Percentiles rank a stretch among this genome's conserved stretches.
Evolutionary conservation across 2,797 vertebrate genomes (phyloP).

Genomic region (Distichodus sexfasciatus): DNA sequence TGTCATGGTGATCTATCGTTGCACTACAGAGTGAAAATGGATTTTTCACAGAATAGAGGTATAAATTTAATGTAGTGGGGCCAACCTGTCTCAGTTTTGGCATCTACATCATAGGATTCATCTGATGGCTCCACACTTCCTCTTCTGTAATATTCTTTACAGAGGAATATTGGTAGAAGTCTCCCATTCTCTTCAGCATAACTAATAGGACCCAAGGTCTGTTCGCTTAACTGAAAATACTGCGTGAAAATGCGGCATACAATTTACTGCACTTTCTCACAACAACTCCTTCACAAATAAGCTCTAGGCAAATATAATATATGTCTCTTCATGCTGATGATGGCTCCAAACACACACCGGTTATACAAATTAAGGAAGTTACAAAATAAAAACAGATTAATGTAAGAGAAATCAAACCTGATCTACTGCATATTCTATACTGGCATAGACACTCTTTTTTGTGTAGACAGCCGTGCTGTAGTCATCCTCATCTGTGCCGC

Average conservation of each 20-base stretch:
- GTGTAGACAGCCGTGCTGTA: conserved; percentile 86
- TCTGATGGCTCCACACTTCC: conserved; percentile 71
- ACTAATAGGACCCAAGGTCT: conserved; percentile 82
- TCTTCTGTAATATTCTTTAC: conserved; percentile 84
- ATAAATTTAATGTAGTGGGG: neutral
- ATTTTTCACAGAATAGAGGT: neutral
- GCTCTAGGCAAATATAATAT: too few relatives aligned
- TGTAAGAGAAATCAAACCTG: conserved; percentile 73
- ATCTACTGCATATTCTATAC: conserved; percentile 83
- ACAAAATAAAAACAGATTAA: neutral
- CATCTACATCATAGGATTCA: conserved; percentile 77
- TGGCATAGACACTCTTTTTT: conserved; percentile 79
- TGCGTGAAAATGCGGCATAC: conserved; percentile 50
- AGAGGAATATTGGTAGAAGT: conserved; percentile 77
- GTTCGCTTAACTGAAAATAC: conserved; percentile 75
- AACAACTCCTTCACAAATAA: too few relatives aligned
- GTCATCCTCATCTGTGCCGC: conserved; percentile 86
- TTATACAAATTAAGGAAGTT: neutral
- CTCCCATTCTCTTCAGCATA: conserved; percentile 76
- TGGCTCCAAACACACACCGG: too few relatives aligned
- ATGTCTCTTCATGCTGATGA: too few relatives aligned
- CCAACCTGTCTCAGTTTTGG: conserved; percentile 82
- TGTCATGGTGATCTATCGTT: too few relatives aligned
- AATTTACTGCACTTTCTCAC: neutral
- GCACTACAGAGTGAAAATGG: neutral